phyloP scores from a whole-genome alignment of 2,888 invertebrate genomes.

The Coenonympha arcania region DNA sequence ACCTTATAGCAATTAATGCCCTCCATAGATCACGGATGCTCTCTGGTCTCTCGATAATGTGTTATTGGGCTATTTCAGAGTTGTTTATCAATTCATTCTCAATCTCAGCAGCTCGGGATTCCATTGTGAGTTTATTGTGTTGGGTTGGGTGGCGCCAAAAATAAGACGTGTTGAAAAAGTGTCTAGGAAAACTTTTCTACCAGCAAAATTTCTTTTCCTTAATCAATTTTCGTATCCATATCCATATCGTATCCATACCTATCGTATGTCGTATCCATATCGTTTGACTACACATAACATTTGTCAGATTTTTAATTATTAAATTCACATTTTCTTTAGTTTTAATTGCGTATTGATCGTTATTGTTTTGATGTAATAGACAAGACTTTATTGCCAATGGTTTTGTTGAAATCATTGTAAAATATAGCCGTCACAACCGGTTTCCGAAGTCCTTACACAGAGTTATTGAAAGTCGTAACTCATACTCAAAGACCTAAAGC shows the following conservation, averaged over 20 bases:
- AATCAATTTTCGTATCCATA: too few species aligned
- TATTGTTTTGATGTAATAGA: background rate
- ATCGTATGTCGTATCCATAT: too few species aligned
- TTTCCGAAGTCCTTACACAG: background rate
- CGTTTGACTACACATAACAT: too few species aligned
- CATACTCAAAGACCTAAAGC: background rate
- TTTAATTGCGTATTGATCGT: too few species aligned
- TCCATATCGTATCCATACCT: too few species aligned
- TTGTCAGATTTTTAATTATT: too few species aligned
- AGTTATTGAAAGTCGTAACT: background rate
- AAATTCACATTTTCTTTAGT: too few species aligned
- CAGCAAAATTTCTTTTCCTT: too few species aligned
- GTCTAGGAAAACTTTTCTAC: too few species aligned
- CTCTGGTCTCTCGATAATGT: slow-evolving; percentile 4
- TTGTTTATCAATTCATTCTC: slow-evolving; percentile 13
- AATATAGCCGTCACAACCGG: background rate
- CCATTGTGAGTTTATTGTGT: background rate
- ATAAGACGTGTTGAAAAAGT: too few species aligned
- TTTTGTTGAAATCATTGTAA: background rate
- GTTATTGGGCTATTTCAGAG: slow-evolving; percentile 23
- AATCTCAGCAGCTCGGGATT: background rate
- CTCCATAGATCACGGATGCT: background rate
- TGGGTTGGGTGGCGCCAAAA: background rate
- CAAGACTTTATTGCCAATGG: background rate
- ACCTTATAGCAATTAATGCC: background rate